Evolutionary conservation across 2,113 vertebrate species (phyloP), one percentile per base, ranked within the genome.

Genomic region (Podocnemis expansa): DNA sequence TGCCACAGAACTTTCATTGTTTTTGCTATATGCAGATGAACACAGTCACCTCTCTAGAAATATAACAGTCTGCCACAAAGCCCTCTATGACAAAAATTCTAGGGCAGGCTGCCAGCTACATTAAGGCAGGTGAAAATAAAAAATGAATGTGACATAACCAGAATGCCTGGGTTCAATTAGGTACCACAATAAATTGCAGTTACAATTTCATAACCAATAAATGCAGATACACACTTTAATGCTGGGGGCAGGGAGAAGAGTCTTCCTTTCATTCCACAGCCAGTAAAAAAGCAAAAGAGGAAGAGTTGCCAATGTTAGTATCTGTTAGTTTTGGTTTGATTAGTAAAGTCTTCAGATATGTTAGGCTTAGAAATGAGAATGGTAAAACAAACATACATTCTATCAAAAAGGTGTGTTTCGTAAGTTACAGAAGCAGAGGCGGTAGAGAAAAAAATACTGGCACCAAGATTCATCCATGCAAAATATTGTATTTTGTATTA

Each of bases 91-190:
- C 89, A 94, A 78, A 85, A 93, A 3, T 84, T 56, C 41, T 79
- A 88, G 73, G 83, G 85, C 0, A 80, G 78, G 63, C 93, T 95
- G 90, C 93, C 93, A 93, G 73, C 24, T 94, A 91, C 41, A 24
- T 90, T 80, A 91, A 85, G 73, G 73, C 19, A 76, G 34, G 38
- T 67, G 3, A 13, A 45, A 47, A 75, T 78, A 60, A 16, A 88
- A 91, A 89, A 95, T 93, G 85, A 89, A 95, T 95, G 91, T 92
- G 85, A 94, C 92, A 85, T 94, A 97, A 94, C 80, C 93, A 95
- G 93, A 94, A 93, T 94, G 84, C 63, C 91, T 93, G 93, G 95
- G 89, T 93, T 90, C 88, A 80, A 91, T 73, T 87, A 93, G 63
- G 78, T 87, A 96, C 88, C 80, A 91, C 96, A 96, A 94, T 93